Evolutionary conservation across 1,140 invertebrate genomes (phyloP), one percentile per base, ranked within the genome.

Genomic region (Dendrolimus punctatus): DNA sequence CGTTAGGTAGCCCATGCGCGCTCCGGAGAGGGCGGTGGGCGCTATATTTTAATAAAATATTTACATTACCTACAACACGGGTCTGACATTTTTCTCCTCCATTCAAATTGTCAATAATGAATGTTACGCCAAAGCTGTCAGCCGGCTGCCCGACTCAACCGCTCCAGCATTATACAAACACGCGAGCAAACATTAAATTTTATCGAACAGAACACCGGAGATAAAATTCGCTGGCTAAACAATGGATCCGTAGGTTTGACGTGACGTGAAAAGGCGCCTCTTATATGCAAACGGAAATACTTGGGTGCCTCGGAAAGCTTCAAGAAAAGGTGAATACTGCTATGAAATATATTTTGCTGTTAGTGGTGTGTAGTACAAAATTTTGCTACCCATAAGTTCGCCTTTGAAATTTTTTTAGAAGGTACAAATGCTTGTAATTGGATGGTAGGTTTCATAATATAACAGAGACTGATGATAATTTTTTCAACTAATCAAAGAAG

Each of bases 11-110:
- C 1, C 23, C 23, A 23, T 54, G 51, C 57, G 53, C 49, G 40
- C 41, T 41, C 53, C 52, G 58, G 51, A 58, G 61, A 51, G 60
- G 62, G 42, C 51, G 45, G 46, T 51, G 41, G 53, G 58, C 61
- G 57, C 52, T 67, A 68, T 75, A 71, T 71, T 57, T 65, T 61
- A 53, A 69, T 75, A 68, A 73, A 77, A 77, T 75, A 77, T 77
- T 74, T 67, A 76, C 64, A 71, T 64, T 62, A 60, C 64, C 55
- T 55, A 64, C 55, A 73, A 73, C 68, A 62, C 57, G 71, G 68
- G 71, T 72, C 59, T 76, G 75, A 78, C 73, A 62, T 72, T 74
- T 71, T 69, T 74, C 62, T 74, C 60, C 58, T 64, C 66, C 57
- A 64, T 71, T 76, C 58, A 68, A 58, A 63, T 60, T 65, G 64